phyloP scores from a whole-genome alignment of 2,888 invertebrate genomes.

The Cancer borealis region DNA sequence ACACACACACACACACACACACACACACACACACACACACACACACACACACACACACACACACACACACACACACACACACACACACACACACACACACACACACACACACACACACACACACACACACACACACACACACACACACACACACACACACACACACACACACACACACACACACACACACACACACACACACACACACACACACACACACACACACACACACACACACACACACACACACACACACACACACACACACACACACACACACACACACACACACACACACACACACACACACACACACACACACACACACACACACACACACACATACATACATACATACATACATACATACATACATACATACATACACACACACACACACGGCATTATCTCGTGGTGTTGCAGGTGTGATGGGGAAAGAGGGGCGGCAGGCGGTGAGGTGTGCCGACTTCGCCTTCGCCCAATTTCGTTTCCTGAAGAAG shows the following conservation, averaged over 20 bases:
- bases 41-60: conserved; percentile 2
- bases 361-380: neutral
- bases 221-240: conserved; percentile 46
- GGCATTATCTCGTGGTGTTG: neutral
- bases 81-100: conserved; percentile 37
- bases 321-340: too few relatives aligned
- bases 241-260: conserved; percentile 17
- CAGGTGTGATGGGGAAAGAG: conserved; percentile 83
- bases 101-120: conserved; percentile 26
- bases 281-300: neutral
- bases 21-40: too few relatives aligned
- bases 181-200: conserved; percentile 37
- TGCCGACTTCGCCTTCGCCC: conserved; percentile 92
- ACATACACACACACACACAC: neutral
- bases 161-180: conserved; percentile 34
- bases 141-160: neutral
- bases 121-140: conserved; percentile 46
- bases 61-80: conserved; percentile 34
- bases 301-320: too few relatives aligned
- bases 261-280: conserved; percentile 24
- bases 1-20: conserved; percentile 42
- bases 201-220: conserved; percentile 25
- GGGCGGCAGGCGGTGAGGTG: conserved; percentile 85
- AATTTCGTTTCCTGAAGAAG: conserved; percentile 89
- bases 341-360: too few relatives aligned